phyloP scores from a whole-genome alignment of 2,797 vertebrate species.

The Poecile montanus region DNA sequence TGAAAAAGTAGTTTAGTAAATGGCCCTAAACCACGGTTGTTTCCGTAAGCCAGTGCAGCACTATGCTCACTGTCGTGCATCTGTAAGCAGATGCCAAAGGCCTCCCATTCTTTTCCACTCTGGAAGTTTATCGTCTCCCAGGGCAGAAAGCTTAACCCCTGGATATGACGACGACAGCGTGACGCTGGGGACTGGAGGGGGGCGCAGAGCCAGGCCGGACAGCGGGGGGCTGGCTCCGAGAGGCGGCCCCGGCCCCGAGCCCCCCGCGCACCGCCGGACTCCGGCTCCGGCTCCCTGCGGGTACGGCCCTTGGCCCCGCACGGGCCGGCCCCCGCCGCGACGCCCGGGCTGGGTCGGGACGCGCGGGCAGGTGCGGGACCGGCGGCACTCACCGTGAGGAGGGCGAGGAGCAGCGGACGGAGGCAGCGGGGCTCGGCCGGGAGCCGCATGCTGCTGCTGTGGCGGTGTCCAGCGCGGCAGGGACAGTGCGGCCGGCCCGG shows the following conservation, averaged over 20 bases:
- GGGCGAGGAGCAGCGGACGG: not conserved
- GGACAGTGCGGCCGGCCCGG: not conserved
- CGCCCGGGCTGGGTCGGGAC: not conserved
- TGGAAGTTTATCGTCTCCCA: not conserved
- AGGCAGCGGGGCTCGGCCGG: not conserved
- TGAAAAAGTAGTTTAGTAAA: not conserved
- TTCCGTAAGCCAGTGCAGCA: not conserved
- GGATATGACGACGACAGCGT: not conserved
- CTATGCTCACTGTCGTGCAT: fast-evolving
- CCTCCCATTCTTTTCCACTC: too few species aligned
- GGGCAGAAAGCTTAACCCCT: not conserved
- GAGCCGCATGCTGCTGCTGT: not conserved
- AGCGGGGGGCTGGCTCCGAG: not conserved
- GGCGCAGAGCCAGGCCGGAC: not conserved
- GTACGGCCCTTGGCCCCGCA: not conserved
- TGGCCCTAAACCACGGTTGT: fast-evolving
- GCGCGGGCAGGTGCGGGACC: not conserved
- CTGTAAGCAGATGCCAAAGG: not conserved
- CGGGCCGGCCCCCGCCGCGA: not conserved
- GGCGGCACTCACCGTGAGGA: constrained; percentile 51
- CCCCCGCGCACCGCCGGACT: not conserved
- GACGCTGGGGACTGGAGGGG: not conserved
- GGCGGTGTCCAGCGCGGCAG: not conserved
- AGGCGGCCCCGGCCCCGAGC: not conserved
- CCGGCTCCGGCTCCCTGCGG: not conserved